A percentile compares a stretch with the other conserved stretches of the same genome.
These are phyloP conservation scores for Brachionus asplanchnoidis DNA, from an alignment of 1,140 invertebrate species.

Conservation along the genomic window DNA sequence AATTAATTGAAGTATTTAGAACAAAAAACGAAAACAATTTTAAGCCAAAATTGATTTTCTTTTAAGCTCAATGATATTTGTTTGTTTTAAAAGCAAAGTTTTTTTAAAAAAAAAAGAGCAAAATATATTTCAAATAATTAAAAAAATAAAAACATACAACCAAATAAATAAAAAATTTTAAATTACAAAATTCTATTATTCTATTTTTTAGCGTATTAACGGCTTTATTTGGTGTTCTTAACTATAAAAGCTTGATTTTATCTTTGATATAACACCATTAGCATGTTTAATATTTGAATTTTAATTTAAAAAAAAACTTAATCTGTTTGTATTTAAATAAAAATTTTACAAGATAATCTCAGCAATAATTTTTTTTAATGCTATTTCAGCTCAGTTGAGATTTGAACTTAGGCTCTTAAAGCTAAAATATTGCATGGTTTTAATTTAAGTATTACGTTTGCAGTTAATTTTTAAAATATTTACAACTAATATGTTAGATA, in stretches of 20 bases:
- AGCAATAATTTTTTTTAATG: background rate
- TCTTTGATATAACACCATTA: background rate
- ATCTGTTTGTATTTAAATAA: background rate
- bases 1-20: slow-evolving; percentile 29
- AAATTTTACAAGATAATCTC: slow-evolving; percentile 6
- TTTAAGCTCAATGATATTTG: slow-evolving; percentile 29
- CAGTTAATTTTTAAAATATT: background rate
- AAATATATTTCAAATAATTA: slow-evolving; percentile 26
- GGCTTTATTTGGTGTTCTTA: background rate
- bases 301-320: background rate
- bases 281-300: background rate
- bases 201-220: background rate
- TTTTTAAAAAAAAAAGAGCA: background rate
- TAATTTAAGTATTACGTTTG: background rate
- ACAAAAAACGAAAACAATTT: slow-evolving; percentile 3
- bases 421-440: background rate
- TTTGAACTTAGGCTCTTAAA: background rate
- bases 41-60: background rate
- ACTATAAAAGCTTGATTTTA: background rate
- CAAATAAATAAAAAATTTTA: slow-evolving; percentile 15
- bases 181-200: background rate
- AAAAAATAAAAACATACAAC: slow-evolving; percentile 34
- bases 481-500: slow-evolving; percentile 4
- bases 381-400: background rate
- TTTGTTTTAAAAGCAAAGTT: background rate